Conservation (phyloP, 2,888 invertebrate genomes). For the Tetheella fluctuosa region DNA sequence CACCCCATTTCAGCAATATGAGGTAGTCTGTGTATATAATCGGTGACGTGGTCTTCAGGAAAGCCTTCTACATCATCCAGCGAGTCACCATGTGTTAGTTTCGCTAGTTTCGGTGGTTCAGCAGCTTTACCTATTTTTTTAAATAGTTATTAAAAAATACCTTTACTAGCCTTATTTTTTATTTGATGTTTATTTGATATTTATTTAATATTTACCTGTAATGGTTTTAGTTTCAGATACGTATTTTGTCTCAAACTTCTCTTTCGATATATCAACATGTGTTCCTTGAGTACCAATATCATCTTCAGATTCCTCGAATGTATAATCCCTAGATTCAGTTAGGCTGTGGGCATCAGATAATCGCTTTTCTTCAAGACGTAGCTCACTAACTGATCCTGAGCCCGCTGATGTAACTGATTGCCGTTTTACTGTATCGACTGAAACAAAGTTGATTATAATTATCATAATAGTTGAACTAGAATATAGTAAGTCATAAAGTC, state of each 20-base stretch:
- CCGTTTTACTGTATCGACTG: conserved; percentile 64
- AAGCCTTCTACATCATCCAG: conserved; percentile 82
- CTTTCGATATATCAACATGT: conserved; percentile 66
- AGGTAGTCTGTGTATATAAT: conserved; percentile 75
- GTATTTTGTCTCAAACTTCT: conserved; percentile 56
- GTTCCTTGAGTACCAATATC: conserved; percentile 77
- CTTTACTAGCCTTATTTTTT: conserved; percentile 11
- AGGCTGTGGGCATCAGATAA: conserved; percentile 78
- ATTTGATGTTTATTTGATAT: too few relatives aligned
- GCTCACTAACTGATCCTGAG: conserved; percentile 72
- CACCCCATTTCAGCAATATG: conserved; percentile 79
- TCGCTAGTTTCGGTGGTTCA: conserved; percentile 61
- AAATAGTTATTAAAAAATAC: conserved; percentile 5
- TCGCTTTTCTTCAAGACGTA: conserved; percentile 77
- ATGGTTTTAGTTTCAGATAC: conserved; percentile 54
- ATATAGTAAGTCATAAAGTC: neutral
- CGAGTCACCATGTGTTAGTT: conserved; percentile 76
- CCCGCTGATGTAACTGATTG: conserved; percentile 78
- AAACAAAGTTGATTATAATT: conserved; percentile 24
- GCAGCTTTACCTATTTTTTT: conserved; percentile 46
- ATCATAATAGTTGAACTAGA: neutral
- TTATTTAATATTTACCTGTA: conserved; percentile 43
- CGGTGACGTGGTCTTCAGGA: conserved; percentile 76
- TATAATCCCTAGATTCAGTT: conserved; percentile 80
- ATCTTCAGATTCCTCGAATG: conserved; percentile 82